A percentile compares a stretch with the other conserved stretches of the same genome.
phyloP scores from a whole-genome alignment of 2,888 invertebrate species.

The Kuschelorhynchus macadamiae region DNA sequence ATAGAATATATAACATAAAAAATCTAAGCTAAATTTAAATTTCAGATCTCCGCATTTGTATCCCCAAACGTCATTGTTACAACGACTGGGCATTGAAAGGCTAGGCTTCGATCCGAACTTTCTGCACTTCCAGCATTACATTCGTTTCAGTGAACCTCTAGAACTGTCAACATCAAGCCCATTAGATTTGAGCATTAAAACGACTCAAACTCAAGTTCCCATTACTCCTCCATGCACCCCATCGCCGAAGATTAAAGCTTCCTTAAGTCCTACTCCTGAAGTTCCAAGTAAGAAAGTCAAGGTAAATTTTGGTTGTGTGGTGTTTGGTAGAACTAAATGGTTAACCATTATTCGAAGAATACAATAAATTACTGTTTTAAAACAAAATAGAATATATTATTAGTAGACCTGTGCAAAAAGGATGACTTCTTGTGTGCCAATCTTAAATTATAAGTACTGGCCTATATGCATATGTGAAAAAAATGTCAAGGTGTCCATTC shows the following conservation, averaged over 20 bases:
- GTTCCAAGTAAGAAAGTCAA: constrained; percentile 66
- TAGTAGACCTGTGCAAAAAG: too few relatives aligned
- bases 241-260: constrained; percentile 70
- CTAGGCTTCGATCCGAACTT: constrained; percentile 62
- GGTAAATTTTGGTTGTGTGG: constrained; percentile 51
- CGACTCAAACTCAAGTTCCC: constrained; percentile 70
- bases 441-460: too few relatives aligned
- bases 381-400: too few relatives aligned
- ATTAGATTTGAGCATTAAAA: constrained; percentile 83
- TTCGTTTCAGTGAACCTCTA: constrained; percentile 74
- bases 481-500: too few relatives aligned
- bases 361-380: too few relatives aligned
- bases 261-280: constrained; percentile 57
- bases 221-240: constrained; percentile 85
- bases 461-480: too few relatives aligned
- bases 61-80: constrained; percentile 60
- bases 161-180: constrained; percentile 73
- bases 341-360: too few relatives aligned
- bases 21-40: not conserved
- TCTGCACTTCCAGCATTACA: constrained; percentile 64
- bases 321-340: not conserved
- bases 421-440: too few relatives aligned
- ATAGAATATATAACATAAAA: too few relatives aligned
- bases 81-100: constrained; percentile 57
- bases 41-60: constrained; percentile 56